A percentile compares a stretch with the other conserved stretches of the same genome.
These are phyloP conservation scores for Pogonocichla stellata DNA, from an alignment of 2,113 vertebrate species.

Conservation along the genomic window DNA sequence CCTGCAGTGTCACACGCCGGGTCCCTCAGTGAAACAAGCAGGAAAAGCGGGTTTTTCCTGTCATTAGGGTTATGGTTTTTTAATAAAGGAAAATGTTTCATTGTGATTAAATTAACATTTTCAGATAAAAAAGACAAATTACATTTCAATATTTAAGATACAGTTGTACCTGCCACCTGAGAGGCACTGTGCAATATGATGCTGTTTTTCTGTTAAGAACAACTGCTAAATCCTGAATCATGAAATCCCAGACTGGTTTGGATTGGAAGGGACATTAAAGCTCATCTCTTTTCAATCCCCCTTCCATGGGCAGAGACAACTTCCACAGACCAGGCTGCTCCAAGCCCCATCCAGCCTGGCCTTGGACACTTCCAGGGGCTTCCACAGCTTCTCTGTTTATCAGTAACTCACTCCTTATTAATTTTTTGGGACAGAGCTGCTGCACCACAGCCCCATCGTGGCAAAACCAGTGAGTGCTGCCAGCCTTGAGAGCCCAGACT, in stretches of 20 bases:
- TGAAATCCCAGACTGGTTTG: background rate
- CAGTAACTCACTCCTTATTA: background rate
- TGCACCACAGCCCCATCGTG: background rate
- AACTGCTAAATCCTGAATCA: background rate
- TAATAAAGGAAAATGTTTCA: background rate
- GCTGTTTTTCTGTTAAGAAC: background rate
- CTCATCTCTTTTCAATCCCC: background rate
- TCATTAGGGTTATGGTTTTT: background rate
- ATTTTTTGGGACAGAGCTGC: background rate
- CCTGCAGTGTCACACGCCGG: background rate
- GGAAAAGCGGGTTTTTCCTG: background rate
- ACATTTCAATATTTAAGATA: background rate
- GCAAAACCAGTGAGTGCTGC: background rate
- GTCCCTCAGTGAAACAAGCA: background rate
- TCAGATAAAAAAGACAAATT: background rate
- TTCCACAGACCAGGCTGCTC: background rate
- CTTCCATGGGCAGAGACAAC: background rate
- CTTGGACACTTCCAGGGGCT: background rate
- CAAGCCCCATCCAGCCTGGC: accelerated
- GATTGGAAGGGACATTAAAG: background rate
- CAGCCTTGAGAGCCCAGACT: background rate
- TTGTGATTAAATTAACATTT: background rate
- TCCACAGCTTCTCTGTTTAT: background rate
- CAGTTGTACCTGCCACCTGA: background rate
- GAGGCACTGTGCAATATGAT: background rate